Percentiles rank a stretch among this genome's conserved stretches.
Conservation (phyloP, 2,113 vertebrate species). For the Potamarius usumacintae region DNA sequence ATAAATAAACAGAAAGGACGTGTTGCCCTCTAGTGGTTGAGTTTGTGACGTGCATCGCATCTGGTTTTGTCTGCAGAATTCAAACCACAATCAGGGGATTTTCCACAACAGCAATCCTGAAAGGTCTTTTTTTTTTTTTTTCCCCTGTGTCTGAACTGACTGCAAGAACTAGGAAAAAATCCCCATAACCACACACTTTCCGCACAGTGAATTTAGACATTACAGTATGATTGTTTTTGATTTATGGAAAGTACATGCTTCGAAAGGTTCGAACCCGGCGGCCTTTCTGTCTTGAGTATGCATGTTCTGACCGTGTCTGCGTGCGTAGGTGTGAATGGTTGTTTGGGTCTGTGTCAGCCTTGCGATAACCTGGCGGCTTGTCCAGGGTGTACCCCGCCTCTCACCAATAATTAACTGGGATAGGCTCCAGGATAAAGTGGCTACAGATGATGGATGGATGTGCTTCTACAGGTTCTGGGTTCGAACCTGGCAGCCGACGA, state of each 20-base stretch:
- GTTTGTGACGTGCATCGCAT: no score
- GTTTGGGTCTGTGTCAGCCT: no score
- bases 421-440: no score
- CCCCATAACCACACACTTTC: constrained; percentile 1
- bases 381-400: no score
- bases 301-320: no score
- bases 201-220: background rate
- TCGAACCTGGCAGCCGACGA: no score
- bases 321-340: no score
- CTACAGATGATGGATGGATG: no score
- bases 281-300: no score
- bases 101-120: background rate
- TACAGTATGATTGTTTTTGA: background rate
- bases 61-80: background rate
- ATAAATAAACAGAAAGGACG: constrained; percentile 58
- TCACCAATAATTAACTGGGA: no score
- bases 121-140: background rate
- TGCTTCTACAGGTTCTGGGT: no score
- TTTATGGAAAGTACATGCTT: background rate
- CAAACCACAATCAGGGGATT: background rate
- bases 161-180: background rate
- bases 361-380: no score
- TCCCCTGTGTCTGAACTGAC: background rate
- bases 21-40: constrained; percentile 77
- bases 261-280: background rate